Evolutionary conservation across 2,888 invertebrate species (phyloP), one percentile per base, ranked within the genome.

Genomic region (Cheilosia vulpina): DNA sequence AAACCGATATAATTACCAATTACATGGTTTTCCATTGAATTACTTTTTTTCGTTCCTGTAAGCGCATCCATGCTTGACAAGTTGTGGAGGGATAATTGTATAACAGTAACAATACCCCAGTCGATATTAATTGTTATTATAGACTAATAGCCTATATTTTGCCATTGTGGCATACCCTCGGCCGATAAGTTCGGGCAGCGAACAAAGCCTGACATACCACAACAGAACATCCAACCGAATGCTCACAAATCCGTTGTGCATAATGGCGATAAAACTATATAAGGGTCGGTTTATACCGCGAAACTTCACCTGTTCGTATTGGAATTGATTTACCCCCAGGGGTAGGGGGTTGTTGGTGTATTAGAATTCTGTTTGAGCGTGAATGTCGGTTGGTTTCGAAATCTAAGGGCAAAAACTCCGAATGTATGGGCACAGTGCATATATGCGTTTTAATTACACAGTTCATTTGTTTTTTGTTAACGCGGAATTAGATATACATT

Each of bases 71-170:
- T 45, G 57, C 17, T 38, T 55, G 73, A 65, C 65, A 55, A 57
- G 38, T 57, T 38, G 55, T 57, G 5, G 65, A 57, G 27, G 38
- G 73, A 65, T 75, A 38, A 55, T 75, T 65, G 57, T 63, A 38
- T 57, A 38, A 47, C 47, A 47, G 65, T 57, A 55, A 75, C 63
- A 63, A 73, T 73, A 31, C 31, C 43, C 45, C 17, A 63, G 53
- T 63, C 34, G 53, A 75, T 57, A 65, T 75, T 65, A 75, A 65
- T 75, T 75, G 55, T 65, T 65, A 55, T 63, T 57, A 47, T 47
- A 63, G 34, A 45, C 57, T 69, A 69, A 69, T 58, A 34, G 45
- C 58, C 34, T 31, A 57, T 47, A 38, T 63, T 24, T 63, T 4
- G 5, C 34, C 34, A 17, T 34, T 47, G 63, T 13, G 38, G 45